These are phyloP conservation scores for Lucilia cuprina DNA, from an alignment of 1,140 invertebrate genomes.

Conservation along the genomic window DNA sequence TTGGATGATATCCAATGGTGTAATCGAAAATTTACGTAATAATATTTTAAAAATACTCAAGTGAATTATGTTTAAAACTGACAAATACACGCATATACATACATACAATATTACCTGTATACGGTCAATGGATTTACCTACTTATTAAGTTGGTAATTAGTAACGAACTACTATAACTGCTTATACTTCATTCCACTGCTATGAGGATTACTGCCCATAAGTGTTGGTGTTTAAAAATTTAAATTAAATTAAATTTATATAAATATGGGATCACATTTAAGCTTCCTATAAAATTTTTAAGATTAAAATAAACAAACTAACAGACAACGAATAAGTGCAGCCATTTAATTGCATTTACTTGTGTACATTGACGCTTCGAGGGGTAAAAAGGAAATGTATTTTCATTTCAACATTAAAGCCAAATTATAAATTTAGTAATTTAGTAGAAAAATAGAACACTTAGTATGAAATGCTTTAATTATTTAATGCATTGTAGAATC, in stretches of 20 bases:
- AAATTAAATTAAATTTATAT: conserved; percentile 16
- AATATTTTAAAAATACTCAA: conserved; percentile 27
- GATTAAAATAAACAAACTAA: conserved; percentile 11
- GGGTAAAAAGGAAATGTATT: too few relatives aligned
- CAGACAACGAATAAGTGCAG: neutral
- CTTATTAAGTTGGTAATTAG: neutral
- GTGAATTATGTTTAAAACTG: neutral
- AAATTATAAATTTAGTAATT: too few relatives aligned
- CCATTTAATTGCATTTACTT: neutral
- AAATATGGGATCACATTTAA: neutral
- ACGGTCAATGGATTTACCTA: neutral
- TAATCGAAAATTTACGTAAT: conserved; percentile 23
- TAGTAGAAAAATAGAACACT: too few relatives aligned
- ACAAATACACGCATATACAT: neutral
- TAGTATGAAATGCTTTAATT: too few relatives aligned
- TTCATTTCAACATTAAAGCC: too few relatives aligned
- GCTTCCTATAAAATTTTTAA: neutral
- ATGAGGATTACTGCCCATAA: neutral
- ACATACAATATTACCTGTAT: neutral
- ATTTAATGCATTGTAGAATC: too few relatives aligned
- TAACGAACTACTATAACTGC: neutral
- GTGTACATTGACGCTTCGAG: too few relatives aligned
- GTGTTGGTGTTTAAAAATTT: neutral
- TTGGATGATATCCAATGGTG: conserved; percentile 26
- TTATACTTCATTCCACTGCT: neutral